A percentile compares a stretch with the other conserved stretches of the same genome.
Conservation (phyloP, 2,888 invertebrate species). For the Lithophane socia region DNA sequence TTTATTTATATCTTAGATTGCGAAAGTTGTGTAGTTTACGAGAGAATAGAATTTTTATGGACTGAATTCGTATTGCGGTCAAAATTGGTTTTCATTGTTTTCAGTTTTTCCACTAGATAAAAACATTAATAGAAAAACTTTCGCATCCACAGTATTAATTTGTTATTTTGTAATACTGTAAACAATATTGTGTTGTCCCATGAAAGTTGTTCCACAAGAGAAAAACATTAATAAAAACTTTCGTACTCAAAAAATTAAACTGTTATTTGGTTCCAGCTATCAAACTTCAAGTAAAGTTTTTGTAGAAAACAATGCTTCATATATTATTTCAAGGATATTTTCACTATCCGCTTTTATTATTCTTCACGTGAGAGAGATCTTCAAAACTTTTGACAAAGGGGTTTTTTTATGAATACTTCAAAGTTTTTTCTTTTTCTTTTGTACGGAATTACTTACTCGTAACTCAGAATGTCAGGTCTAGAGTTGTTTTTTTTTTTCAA, state of each 20-base stretch:
- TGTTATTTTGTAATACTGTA: too few relatives aligned
- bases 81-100: constrained; percentile 19
- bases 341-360: constrained; percentile 18
- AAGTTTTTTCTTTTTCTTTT: constrained; percentile 32
- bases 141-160: too few relatives aligned
- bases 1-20: constrained; percentile 3
- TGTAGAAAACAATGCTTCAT: constrained; percentile 16
- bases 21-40: constrained; percentile 30
- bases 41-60: constrained; percentile 9
- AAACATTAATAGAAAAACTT: background rate
- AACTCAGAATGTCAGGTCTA: constrained; percentile 9
- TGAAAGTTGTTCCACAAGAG: background rate
- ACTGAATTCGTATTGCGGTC: background rate
- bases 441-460: constrained; percentile 13
- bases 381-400: constrained; percentile 52
- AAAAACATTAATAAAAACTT: background rate
- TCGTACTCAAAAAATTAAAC: background rate
- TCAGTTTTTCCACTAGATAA: background rate
- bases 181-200: background rate
- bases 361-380: constrained; percentile 31
- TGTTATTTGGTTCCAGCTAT: constrained; percentile 1
- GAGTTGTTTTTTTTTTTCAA: too few relatives aligned
- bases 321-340: constrained; percentile 12
- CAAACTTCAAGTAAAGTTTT: constrained; percentile 13
- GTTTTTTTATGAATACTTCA: constrained; percentile 33